Evolutionary conservation across 2,797 vertebrate species (phyloP).

Genomic region (Acanthurus leucopareius): DNA sequence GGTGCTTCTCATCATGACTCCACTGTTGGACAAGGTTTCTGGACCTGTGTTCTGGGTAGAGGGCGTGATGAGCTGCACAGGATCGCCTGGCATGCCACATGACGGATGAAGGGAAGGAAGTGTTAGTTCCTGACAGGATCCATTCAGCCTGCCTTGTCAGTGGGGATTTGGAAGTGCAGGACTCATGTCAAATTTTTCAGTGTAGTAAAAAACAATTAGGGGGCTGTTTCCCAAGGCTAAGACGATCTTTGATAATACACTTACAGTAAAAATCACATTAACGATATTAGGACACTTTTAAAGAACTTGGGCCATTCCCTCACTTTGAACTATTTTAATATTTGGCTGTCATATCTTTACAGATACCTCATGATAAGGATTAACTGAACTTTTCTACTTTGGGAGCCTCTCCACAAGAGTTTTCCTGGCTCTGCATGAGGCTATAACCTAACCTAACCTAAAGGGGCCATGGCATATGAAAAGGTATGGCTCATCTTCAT

Average conservation of each 20-base stretch:
- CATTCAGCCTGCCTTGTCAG: constrained; percentile 21
- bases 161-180: constrained; percentile 43
- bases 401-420: not conserved
- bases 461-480: constrained; percentile 3
- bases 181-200: constrained; percentile 29
- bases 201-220: constrained; percentile 24
- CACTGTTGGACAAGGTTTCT: constrained; percentile 60
- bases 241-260: not conserved
- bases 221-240: not conserved
- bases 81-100: constrained; percentile 44
- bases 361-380: not conserved
- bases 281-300: not conserved
- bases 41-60: constrained; percentile 51
- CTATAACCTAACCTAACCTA: not conserved
- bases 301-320: not conserved
- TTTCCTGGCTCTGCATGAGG: not conserved
- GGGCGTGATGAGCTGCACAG: constrained; percentile 43
- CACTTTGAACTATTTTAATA: too few species aligned
- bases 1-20: constrained; percentile 61
- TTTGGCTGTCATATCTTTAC: too few species aligned
- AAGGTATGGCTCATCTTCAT: not conserved
- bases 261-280: constrained; percentile 1
- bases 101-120: constrained; percentile 63
- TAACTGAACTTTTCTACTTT: constrained; percentile 12
- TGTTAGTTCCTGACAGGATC: constrained; percentile 26